Evolutionary conservation across 2,113 vertebrate genomes (phyloP).

Genomic region (human (Homo sapiens)): DNA sequence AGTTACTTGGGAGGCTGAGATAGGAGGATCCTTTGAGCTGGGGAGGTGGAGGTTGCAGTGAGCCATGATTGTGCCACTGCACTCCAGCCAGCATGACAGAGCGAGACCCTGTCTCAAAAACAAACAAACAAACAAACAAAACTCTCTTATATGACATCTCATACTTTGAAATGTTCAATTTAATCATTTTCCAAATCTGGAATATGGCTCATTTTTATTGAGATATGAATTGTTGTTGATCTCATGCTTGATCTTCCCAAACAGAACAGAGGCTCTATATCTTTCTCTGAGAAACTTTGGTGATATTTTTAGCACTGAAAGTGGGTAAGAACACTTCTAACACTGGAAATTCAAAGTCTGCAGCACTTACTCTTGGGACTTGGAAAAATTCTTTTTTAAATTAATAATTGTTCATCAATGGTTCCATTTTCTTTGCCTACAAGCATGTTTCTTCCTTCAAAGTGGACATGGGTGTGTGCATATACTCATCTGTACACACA

Average conservation of each 20-base stretch:
- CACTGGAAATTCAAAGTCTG: neutral
- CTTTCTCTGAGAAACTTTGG: neutral
- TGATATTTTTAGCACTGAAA: neutral
- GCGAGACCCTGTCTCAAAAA: neutral
- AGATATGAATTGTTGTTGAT: neutral
- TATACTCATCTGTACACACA: no score
- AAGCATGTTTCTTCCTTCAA: neutral
- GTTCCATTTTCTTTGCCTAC: neutral
- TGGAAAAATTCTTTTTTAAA: neutral
- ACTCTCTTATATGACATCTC: neutral
- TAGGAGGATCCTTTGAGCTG: no score
- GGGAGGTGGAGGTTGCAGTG: no score
- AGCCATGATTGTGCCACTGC: no score
- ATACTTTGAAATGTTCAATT: slow-evolving; percentile 24
- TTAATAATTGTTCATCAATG: neutral
- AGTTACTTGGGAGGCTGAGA: no score
- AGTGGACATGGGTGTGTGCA: neutral
- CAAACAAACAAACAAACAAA: neutral
- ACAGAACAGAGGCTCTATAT: neutral
- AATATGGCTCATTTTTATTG: slow-evolving; percentile 19
- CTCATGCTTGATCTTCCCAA: neutral
- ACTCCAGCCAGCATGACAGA: no score
- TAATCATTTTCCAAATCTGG: slow-evolving; percentile 33
- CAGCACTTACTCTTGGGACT: neutral
- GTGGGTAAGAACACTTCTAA: slow-evolving; percentile 1